phyloP scores from a whole-genome alignment of 2,113 vertebrate species.

The Procavia capensis region DNA sequence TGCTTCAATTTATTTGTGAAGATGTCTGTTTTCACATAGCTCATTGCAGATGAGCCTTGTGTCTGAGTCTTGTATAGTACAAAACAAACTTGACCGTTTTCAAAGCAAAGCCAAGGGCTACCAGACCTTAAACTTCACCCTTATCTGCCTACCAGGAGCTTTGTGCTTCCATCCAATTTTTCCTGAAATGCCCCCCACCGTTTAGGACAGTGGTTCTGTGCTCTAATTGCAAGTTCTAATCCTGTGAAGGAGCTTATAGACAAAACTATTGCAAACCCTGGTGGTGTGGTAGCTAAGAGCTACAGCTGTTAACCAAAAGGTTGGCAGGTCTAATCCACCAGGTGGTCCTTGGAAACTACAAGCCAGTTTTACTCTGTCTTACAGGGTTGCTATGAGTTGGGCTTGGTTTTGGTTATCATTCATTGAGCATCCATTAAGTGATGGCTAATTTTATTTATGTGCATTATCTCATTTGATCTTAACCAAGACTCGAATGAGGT shows the following conservation, averaged over 20 bases:
- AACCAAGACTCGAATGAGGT: not conserved
- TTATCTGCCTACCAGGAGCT: not conserved
- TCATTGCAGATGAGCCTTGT: not conserved
- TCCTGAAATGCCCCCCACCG: not conserved
- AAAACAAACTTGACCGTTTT: not conserved
- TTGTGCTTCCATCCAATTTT: not conserved
- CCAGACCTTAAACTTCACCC: not conserved
- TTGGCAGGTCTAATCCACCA: too few species aligned
- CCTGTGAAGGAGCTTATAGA: not conserved
- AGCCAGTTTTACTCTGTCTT: too few species aligned
- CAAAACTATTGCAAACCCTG: too few species aligned
- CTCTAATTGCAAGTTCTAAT: not conserved
- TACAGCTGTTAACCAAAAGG: too few species aligned
- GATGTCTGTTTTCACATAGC: not conserved
- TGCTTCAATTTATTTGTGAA: not conserved
- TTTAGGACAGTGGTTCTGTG: not conserved
- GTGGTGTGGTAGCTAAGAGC: too few species aligned
- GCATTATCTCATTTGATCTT: not conserved
- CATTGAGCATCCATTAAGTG: not conserved
- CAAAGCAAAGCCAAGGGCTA: not conserved
- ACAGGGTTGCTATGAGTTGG: too few species aligned
- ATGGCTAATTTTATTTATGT: constrained; percentile 24
- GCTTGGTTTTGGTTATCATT: too few species aligned
- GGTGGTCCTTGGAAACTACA: too few species aligned
- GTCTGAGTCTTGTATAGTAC: not conserved